Conservation (phyloP, 2,888 invertebrate species). For the Drosophila yooni region DNA sequence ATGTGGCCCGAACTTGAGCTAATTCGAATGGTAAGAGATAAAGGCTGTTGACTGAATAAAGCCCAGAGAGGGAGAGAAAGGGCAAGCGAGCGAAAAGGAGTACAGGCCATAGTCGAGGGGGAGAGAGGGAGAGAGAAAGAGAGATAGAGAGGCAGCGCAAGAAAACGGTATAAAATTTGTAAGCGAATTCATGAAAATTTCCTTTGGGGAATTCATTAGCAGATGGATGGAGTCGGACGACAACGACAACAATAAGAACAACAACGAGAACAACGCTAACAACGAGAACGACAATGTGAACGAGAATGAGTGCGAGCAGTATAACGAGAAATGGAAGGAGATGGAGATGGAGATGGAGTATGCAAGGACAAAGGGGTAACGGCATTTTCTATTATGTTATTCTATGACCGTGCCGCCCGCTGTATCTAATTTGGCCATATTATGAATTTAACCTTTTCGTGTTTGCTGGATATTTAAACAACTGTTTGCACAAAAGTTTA, state of each 20-base stretch:
- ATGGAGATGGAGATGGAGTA: conserved; percentile 3
- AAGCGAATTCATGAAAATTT: conserved; percentile 74
- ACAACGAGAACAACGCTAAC: conserved; percentile 17
- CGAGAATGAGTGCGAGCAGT: background rate
- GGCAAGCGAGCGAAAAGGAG: background rate
- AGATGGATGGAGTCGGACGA: conserved; percentile 13
- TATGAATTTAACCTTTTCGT: conserved; percentile 81
- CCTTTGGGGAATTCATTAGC: conserved; percentile 82
- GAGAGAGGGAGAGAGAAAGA: background rate
- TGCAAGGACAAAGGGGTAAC: conserved; percentile 34
- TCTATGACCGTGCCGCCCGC: conserved; percentile 57
- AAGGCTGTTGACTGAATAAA: conserved; percentile 12
- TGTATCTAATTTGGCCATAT: conserved; percentile 79
- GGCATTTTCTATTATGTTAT: conserved; percentile 73
- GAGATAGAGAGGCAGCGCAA: conserved; percentile 23
- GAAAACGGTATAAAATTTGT: conserved; percentile 78
- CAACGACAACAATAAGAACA: conserved; percentile 5
- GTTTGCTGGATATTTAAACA: conserved; percentile 81
- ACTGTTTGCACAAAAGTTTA: conserved; percentile 81
- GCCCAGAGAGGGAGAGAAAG: background rate
- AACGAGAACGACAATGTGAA: conserved; percentile 13
- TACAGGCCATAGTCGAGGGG: background rate
- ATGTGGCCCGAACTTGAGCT: conserved; percentile 26
- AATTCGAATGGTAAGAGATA: conserved; percentile 20
- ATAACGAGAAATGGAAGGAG: background rate